Conservation (phyloP, 2,888 invertebrate species). For the Hetaerina titia region DNA sequence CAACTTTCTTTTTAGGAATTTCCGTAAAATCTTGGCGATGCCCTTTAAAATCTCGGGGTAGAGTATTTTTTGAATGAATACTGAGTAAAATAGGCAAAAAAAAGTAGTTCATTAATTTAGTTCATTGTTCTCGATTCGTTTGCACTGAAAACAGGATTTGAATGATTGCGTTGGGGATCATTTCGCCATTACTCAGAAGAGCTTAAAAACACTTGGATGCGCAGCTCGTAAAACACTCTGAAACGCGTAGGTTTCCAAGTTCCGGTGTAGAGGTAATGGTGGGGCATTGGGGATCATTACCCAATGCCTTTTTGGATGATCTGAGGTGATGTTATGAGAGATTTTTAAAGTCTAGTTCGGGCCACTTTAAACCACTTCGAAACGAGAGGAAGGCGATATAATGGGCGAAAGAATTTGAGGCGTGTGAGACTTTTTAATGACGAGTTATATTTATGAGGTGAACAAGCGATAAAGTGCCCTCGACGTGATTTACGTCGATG, state of each 20-base stretch:
- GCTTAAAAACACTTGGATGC: background rate
- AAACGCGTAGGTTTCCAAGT: conserved; percentile 16
- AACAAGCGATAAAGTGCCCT: background rate
- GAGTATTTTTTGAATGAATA: no score
- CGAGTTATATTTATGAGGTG: background rate
- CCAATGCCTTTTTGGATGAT: conserved; percentile 4
- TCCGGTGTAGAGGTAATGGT: background rate
- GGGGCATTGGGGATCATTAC: background rate
- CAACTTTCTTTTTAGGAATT: no score
- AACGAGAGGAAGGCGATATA: background rate
- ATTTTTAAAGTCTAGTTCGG: background rate
- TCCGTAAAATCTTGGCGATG: no score
- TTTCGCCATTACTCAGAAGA: background rate
- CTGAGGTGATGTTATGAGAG: background rate
- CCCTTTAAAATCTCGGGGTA: no score
- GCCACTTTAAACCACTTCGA: background rate
- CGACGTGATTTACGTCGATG: background rate
- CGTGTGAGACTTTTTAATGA: background rate
- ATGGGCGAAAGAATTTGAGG: background rate
- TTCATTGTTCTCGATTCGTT: background rate
- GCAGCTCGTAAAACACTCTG: background rate
- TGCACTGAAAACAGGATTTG: background rate
- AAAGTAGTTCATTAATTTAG: background rate
- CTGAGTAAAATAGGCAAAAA: no score
- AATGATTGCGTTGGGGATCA: background rate